Percentiles rank a stretch among this genome's conserved stretches.
Evolutionary conservation across 2,113 vertebrate genomes (phyloP).

Genomic region (Microcebus griseorufus): DNA sequence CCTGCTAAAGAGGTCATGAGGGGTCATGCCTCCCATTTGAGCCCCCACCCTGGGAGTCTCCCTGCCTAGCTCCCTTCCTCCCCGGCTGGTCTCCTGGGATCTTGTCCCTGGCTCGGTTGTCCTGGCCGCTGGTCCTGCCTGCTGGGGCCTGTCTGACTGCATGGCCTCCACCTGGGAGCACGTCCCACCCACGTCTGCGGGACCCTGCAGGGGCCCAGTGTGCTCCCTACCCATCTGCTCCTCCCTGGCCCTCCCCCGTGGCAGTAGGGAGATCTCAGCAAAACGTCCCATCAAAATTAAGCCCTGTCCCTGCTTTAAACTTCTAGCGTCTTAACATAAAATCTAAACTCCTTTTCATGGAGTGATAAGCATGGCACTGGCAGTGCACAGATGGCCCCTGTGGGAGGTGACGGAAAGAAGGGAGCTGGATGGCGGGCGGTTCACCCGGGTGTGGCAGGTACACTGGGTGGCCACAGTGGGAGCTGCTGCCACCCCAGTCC

Average conservation of each 20-base stretch:
- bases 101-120: no score
- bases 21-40: rapidly evolving
- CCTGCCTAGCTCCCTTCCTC: neutral
- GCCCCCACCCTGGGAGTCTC: neutral
- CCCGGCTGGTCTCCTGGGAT: neutral
- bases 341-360: neutral
- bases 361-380: neutral
- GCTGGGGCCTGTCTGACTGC: neutral
- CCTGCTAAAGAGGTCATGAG: neutral
- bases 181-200: neutral
- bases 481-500: neutral
- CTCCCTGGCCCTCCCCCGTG: rapidly evolving
- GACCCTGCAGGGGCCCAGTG: no score
- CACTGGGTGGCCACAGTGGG: no score
- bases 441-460: neutral
- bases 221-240: no score
- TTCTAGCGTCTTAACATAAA: neutral
- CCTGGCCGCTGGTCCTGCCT: neutral
- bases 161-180: no score
- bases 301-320: neutral
- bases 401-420: no score
- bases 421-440: neutral
- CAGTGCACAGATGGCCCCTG: rapidly evolving
- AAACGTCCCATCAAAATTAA: neutral
- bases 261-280: neutral